Conservation (phyloP, 2,888 invertebrate species). For the Drosophila suboccidentalis region DNA sequence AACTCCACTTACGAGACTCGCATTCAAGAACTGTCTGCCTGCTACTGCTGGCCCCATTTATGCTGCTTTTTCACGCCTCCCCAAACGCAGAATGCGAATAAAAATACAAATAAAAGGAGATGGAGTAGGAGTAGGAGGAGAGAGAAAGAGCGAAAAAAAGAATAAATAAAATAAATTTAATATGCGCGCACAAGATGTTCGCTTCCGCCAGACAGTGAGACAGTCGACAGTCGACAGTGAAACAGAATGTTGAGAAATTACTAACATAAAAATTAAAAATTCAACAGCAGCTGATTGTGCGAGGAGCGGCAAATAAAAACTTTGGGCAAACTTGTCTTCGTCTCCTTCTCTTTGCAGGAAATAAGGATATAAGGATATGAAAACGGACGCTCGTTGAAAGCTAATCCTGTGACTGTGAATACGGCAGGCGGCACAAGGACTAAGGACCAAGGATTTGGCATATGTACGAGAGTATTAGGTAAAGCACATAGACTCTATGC, state of each 20-base stretch:
- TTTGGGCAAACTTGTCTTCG: slow-evolving; percentile 35
- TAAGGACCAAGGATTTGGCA: slow-evolving; percentile 22
- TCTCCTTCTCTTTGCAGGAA: neutral
- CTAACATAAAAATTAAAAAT: slow-evolving; percentile 83
- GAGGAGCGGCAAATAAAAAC: slow-evolving; percentile 20
- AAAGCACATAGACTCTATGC: slow-evolving; percentile 15
- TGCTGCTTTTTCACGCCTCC: slow-evolving; percentile 61
- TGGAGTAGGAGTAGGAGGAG: slow-evolving; percentile 1
- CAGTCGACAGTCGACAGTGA: slow-evolving; percentile 37
- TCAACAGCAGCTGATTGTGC: slow-evolving; percentile 78
- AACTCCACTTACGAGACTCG: slow-evolving; percentile 47
- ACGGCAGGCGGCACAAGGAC: slow-evolving; percentile 34
- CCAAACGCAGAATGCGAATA: slow-evolving; percentile 49
- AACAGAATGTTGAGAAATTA: slow-evolving; percentile 75
- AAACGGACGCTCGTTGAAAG: slow-evolving; percentile 53
- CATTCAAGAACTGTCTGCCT: slow-evolving; percentile 41
- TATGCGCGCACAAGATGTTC: slow-evolving; percentile 77
- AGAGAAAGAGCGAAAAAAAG: slow-evolving; percentile 27
- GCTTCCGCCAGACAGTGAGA: slow-evolving; percentile 29
- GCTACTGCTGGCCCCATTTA: slow-evolving; percentile 10
- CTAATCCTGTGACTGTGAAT: slow-evolving; percentile 56
- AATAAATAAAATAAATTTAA: slow-evolving; percentile 72
- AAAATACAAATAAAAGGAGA: slow-evolving; percentile 22
- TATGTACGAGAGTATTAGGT: slow-evolving; percentile 32
- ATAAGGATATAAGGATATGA: slow-evolving; percentile 39